Evolutionary conservation across 2,113 vertebrate species (phyloP), one percentile per base, ranked within the genome.

Genomic region (Calyptommatus sinebrachiatus): DNA sequence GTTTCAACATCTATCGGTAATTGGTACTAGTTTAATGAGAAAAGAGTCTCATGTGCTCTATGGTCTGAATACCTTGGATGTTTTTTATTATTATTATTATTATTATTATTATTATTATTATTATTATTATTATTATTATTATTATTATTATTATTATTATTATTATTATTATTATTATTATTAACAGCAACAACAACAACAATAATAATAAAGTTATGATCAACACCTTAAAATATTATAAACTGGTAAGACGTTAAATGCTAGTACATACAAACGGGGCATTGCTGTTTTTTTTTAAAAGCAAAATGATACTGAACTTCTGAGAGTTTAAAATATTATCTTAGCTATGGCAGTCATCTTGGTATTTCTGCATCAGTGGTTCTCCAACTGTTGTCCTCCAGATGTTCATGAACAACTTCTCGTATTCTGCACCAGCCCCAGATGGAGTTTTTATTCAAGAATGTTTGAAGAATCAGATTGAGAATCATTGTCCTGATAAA

Each of bases 281-380:
- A 26, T 63, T 63, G 61, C 22, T 63, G 5, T 63, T 41, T 41
- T 41, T 41, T 41, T 41, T 4, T 4, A 41, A 41, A 62, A 31
- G 46, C 62, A 29, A 26, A 21, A 61, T 66, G 24, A 65, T 76
- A 9, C 61, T 28, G 8, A 48, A 14, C 45, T 41, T 45, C 1
- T 76, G 12, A 66, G 21, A 65, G 6, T n/a, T 66, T 73, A 28
- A 73, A 77, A 53, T 73, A 82, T 69, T 73, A 82, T 69, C 31
- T 24, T 82, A 53, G 60, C 81, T 83, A 78, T 71, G 80, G 85
- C 80, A 69, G 78, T 77, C 65, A 7, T 88, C 83, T 86, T 85
- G 78, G 81, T 88, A n/a, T n/a, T 65, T 50, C 8, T 50, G 48
- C 48, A 50, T 57, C 53, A 57, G 53, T 57, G 53, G 53, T 57